Base-by-base conservation (phyloP, 1,140 invertebrate species). In the Vanessa atalanta region DNA sequence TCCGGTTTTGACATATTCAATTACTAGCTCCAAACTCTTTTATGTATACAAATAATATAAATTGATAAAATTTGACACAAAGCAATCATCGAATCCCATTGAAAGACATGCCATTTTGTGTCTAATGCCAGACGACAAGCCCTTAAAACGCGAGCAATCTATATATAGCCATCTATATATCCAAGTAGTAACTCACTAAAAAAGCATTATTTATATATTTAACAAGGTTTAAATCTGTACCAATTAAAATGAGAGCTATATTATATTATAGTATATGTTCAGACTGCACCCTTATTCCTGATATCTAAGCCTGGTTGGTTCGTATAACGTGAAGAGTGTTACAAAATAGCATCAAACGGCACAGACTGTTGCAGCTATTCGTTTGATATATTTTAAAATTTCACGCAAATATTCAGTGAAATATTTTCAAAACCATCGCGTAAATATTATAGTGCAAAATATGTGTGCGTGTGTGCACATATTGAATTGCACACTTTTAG, bases 321-420 rank as follows among this genome's bases (percentile, higher is more conserved):
- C 15, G 51, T 31, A 53, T 48, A 53, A 66, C 65, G 65, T 53
- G 48, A 51, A 51, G 23, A 51, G 48, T 66, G 53, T 57, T 57
- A 20, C 53, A 57, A 57, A 57, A 57, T 57, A 23, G 53, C 23
- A 57, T 23, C 53, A 57, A 57, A 57, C 53, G 20, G 16, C 53
- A 57, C 53, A 26, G 16, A 57, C 11, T 23, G 15, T n/a, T 53
- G 7, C 15, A 53, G 50, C 50, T 53, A 53, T 53, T 11, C 11
- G 16, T 57, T 20, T 57, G 53, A 57, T 57, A 57, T 57, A 57
- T 57, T 23, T 26, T 12, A 13, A 57, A 23, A 23, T 57, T 26
- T 57, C 20, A 23, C 16, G 16, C n/a, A n/a, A 57, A 57, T 57
- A 57, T 57, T 12, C 23, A 16, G 20, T 57, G n/a, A 55, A 57